These are phyloP conservation scores for Hirtodrosophila duncani DNA, from an alignment of 2,888 invertebrate species.

Conservation along the genomic window DNA sequence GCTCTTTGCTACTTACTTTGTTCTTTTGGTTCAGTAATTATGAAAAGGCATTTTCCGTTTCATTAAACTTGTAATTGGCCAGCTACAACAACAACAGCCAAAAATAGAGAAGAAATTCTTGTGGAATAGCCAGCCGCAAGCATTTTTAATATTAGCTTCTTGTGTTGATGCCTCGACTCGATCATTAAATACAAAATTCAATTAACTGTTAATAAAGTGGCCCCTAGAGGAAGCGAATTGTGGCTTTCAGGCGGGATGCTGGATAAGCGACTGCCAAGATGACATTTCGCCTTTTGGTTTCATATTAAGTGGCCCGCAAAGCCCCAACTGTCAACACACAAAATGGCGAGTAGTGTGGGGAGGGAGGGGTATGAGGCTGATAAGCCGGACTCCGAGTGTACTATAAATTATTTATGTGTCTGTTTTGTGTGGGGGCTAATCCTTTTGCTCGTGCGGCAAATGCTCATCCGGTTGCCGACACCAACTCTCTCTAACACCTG, in stretches of 20 bases:
- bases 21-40: slow-evolving; percentile 42
- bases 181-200: slow-evolving; percentile 70
- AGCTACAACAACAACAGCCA: background rate
- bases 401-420: too few species aligned
- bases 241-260: slow-evolving; percentile 3
- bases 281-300: slow-evolving; percentile 49
- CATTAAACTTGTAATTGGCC: slow-evolving; percentile 55
- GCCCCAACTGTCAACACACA: slow-evolving; percentile 51
- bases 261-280: slow-evolving; percentile 51
- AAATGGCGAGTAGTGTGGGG: background rate
- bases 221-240: slow-evolving; percentile 54
- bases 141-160: slow-evolving; percentile 37
- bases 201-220: slow-evolving; percentile 69
- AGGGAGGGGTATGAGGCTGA: too few species aligned
- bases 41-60: slow-evolving; percentile 53
- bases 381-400: too few species aligned
- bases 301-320: slow-evolving; percentile 66
- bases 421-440: too few species aligned
- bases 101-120: slow-evolving; percentile 24
- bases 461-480: too few species aligned
- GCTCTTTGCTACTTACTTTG: slow-evolving; percentile 16
- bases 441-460: too few species aligned
- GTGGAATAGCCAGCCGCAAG: slow-evolving; percentile 52
- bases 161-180: background rate
- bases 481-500: too few species aligned